These are phyloP conservation scores for Peromyscus maniculatus DNA, from an alignment of 2,113 vertebrate genomes.

Conservation along the genomic window DNA sequence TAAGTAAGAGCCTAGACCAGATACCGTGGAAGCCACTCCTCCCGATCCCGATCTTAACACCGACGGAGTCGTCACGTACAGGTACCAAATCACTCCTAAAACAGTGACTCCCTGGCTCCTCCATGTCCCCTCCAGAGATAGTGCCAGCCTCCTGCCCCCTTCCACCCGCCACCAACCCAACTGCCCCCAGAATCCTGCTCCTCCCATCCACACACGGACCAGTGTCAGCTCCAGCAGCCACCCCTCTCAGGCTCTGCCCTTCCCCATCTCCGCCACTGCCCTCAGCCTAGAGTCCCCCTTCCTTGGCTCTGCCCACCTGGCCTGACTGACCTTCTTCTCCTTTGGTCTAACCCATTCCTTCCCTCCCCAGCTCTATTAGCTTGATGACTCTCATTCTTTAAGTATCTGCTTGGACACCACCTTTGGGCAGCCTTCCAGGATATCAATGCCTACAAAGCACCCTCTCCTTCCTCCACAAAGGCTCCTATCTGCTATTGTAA, in stretches of 20 bases:
- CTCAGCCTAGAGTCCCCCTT: neutral
- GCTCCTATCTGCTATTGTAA: neutral
- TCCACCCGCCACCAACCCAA: neutral
- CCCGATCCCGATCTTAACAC: accelerated
- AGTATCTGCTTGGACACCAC: neutral
- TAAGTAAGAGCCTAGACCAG: neutral
- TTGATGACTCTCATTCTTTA: neutral
- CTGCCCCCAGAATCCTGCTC: too few relatives aligned
- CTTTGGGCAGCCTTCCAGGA: conserved; percentile 35
- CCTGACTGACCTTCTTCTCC: neutral
- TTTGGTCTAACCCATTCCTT: neutral
- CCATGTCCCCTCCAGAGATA: neutral
- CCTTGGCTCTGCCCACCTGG: neutral
- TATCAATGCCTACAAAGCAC: neutral
- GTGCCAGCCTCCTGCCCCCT: neutral
- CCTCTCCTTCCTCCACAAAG: too few relatives aligned
- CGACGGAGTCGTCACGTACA: accelerated
- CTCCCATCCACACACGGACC: too few relatives aligned
- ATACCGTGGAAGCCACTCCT: neutral
- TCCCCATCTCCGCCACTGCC: neutral
- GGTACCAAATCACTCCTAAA: neutral
- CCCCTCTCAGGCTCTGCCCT: neutral
- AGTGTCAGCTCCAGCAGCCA: neutral
- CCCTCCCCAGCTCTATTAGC: neutral
- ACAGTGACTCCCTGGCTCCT: neutral